A percentile compares a stretch with the other conserved stretches of the same genome.
phyloP scores from a whole-genome alignment of 2,113 vertebrate species.

The Antennarius striatus region DNA sequence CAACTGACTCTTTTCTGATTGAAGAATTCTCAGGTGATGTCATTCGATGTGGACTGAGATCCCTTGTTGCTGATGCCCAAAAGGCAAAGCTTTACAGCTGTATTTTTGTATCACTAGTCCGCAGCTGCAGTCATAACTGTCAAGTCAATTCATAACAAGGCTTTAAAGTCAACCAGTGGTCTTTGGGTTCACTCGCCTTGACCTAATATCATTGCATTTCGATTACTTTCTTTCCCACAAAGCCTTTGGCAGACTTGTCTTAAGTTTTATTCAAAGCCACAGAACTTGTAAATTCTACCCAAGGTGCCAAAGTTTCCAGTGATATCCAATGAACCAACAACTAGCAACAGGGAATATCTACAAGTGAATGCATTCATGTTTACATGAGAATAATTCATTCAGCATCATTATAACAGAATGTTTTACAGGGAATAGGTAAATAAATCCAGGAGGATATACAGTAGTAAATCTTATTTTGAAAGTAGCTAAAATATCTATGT shows the following conservation, averaged over 20 bases:
- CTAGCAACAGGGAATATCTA: no score
- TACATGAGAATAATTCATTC: no score
- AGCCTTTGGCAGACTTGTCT: conserved; percentile 22
- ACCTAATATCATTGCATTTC: no score
- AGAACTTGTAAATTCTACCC: conserved; percentile 34
- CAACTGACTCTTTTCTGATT: conserved; percentile 16
- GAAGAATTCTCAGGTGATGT: conserved; percentile 29
- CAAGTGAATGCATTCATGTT: no score
- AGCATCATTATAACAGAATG: no score
- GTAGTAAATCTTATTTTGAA: neutral
- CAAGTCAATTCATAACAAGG: conserved; percentile 7
- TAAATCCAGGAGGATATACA: no score
- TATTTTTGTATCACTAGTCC: conserved; percentile 5
- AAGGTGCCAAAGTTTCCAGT: conserved; percentile 27
- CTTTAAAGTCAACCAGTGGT: conserved; percentile 26
- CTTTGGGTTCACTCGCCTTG: neutral
- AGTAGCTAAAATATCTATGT: neutral
- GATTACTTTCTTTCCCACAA: conserved; percentile 18
- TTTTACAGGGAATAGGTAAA: no score
- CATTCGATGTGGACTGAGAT: conserved; percentile 12
- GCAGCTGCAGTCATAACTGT: conserved; percentile 37
- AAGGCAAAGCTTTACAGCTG: conserved; percentile 15
- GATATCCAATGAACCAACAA: conserved; percentile 10
- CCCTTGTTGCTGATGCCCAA: conserved; percentile 13
- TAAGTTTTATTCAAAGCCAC: conserved; percentile 29